Evolutionary conservation across 2,797 vertebrate genomes (phyloP), one percentile per base, ranked within the genome.

Genomic region (Merluccius polli): DNA sequence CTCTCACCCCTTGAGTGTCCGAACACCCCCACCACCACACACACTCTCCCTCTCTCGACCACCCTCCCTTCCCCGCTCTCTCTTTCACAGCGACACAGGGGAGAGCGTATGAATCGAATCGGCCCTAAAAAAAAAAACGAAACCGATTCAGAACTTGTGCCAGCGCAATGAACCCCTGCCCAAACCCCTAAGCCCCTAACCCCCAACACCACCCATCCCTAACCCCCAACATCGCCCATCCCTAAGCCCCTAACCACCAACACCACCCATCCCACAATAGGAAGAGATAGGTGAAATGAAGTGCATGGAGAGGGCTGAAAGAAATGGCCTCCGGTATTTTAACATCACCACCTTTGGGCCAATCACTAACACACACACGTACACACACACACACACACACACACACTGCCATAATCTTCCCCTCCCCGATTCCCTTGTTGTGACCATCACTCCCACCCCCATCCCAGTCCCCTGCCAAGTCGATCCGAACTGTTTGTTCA

Each of bases 301-400:
- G 44, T 18, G 44, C 44, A 48, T 7, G 52, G 52, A 21, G 21
- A 59, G 59, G 77, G 79, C 73, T 81, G 52, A 48, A 76, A 38
- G 70, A 75, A 75, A 83, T 15, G 1, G 73, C 83, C 81, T 82
- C 73, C 4, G n/a, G 59, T 48, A 44, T 73, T 76, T 48, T 32
- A 79, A 73, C 76, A 82, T 12, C 63, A 71, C 68, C 6, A 12
- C 41, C 32, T 63, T 69, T 15, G 67, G 67, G 31, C 70, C 21
- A 75, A 81, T 80, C 78, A 81, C 80, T 80, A 77, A 68, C 76
- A 65, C 48, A 79, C 74, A n/a, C n/a, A n/a, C n/a, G n/a, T n/a
- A n/a, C n/a, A n/a, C n/a, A n/a, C 77, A 82, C 74, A 69, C 82
- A 38, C 75, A 48, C 52, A 78, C 74, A 73, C 0, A 72, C 76